Conservation (phyloP, 2,797 vertebrate genomes). For the Orestias chungarensis region DNA sequence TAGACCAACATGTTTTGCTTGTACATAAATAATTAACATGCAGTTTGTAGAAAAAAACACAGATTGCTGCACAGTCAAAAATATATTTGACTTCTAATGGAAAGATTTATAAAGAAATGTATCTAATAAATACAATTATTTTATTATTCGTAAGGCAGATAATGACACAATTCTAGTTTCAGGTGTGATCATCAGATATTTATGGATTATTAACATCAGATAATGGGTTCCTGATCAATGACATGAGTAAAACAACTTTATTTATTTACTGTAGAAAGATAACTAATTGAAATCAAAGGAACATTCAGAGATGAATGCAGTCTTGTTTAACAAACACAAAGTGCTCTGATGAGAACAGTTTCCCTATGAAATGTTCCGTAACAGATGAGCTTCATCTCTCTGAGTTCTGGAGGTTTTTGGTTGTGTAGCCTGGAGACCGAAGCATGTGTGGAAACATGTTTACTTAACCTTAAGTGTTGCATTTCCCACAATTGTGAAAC, state of each 20-base stretch:
- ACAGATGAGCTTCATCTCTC: background rate
- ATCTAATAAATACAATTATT: background rate
- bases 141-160: background rate
- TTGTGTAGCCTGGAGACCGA: background rate
- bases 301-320: no score
- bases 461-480: background rate
- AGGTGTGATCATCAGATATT: background rate
- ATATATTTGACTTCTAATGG: no score
- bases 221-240: background rate
- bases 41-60: no score
- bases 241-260: background rate
- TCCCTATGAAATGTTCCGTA: no score
- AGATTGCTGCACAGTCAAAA: background rate
- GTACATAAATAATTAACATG: background rate
- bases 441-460: background rate
- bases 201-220: background rate
- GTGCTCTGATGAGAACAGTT: no score
- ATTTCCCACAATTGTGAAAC: background rate
- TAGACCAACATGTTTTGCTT: background rate
- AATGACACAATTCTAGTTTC: background rate
- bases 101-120: background rate
- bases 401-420: background rate
- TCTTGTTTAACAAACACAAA: no score
- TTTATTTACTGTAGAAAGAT: no score
- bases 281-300: no score